Percentiles rank a stretch among this genome's conserved stretches.
Conservation (phyloP, 2,113 vertebrate genomes). For the Chaenogobius annularis region DNA sequence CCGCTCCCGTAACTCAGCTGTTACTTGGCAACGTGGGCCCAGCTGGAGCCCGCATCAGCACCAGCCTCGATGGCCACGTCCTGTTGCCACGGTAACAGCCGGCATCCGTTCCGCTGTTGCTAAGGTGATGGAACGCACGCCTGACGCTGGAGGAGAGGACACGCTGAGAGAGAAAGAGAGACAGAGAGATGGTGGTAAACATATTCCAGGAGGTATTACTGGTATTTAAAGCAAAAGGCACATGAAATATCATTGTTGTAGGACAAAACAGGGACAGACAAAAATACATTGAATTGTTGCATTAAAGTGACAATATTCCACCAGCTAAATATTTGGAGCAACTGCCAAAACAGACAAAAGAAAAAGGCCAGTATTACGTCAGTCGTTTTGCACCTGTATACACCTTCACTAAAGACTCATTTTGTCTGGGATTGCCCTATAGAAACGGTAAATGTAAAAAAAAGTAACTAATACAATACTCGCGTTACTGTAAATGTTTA, state of each 20-base stretch:
- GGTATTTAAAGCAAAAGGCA: constrained; percentile 21
- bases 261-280: not conserved
- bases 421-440: too few species aligned
- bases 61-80: constrained; percentile 12
- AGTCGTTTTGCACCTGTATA: too few species aligned
- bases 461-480: too few species aligned
- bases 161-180: not conserved
- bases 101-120: constrained; percentile 59
- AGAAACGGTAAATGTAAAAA: too few species aligned
- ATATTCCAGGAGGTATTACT: constrained; percentile 27
- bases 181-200: constrained; percentile 30
- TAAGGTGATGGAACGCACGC: constrained; percentile 62
- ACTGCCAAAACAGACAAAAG: too few species aligned
- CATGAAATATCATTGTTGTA: not conserved
- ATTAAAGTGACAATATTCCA: too few species aligned
- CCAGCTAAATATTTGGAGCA: too few species aligned
- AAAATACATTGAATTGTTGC: too few species aligned
- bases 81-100: constrained; percentile 66
- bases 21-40: constrained; percentile 80
- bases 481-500: too few species aligned
- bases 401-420: too few species aligned
- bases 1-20: constrained; percentile 75
- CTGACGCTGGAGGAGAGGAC: constrained; percentile 37
- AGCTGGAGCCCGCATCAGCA: constrained; percentile 69
- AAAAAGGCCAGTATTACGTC: too few species aligned